A percentile compares a stretch with the other conserved stretches of the same genome.
phyloP scores from a whole-genome alignment of 2,797 vertebrate genomes.

The Bovichtus diacanthus region DNA sequence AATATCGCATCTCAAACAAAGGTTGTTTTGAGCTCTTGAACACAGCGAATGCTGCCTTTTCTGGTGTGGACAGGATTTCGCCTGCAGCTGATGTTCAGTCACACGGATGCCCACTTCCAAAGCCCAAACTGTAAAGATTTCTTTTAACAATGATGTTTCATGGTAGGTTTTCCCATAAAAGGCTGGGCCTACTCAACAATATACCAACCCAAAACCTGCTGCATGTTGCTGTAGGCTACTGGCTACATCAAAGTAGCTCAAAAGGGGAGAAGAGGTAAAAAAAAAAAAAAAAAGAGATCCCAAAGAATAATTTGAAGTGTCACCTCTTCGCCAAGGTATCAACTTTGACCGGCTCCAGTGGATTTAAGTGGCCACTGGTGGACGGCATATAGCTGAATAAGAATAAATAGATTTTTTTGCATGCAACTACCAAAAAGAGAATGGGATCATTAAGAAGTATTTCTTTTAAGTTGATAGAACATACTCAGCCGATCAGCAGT shows the following conservation, averaged over 20 bases:
- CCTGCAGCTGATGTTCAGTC: background rate
- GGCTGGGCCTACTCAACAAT: slow-evolving; percentile 9
- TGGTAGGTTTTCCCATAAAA: slow-evolving; percentile 1
- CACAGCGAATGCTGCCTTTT: too few species aligned
- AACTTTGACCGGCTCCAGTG: slow-evolving; percentile 2
- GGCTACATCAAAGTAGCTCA: slow-evolving; percentile 51
- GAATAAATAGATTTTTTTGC: background rate
- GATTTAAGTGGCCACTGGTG: slow-evolving; percentile 3
- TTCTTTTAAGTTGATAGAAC: too few species aligned
- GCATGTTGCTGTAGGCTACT: slow-evolving; percentile 8
- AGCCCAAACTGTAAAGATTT: background rate
- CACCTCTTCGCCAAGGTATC: background rate
- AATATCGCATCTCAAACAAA: background rate
- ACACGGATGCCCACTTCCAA: background rate
- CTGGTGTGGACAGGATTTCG: background rate
- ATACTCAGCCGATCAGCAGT: background rate
- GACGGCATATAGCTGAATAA: background rate
- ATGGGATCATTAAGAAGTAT: too few species aligned
- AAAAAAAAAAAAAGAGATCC: background rate
- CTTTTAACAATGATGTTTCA: slow-evolving; percentile 10
- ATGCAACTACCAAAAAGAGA: background rate
- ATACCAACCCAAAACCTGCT: background rate
- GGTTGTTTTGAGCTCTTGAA: background rate
- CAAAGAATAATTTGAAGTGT: slow-evolving; percentile 27
- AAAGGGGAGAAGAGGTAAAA: slow-evolving; percentile 8